Evolutionary conservation across 2,797 vertebrate genomes (phyloP).

Genomic region (Fundulus diaphanus): DNA sequence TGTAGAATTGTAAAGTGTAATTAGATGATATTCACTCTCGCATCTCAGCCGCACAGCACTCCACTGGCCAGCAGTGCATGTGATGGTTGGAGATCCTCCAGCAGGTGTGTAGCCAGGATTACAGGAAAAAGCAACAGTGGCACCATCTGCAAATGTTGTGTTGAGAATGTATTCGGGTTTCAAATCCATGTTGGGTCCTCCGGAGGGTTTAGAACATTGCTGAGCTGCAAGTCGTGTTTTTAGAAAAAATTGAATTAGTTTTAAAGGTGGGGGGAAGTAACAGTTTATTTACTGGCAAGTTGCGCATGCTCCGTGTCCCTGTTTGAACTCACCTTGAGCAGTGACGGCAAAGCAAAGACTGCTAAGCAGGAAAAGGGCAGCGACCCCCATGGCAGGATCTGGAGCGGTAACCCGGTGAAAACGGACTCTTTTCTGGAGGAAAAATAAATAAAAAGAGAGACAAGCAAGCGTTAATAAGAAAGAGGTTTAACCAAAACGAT

Average conservation of each 20-base stretch:
- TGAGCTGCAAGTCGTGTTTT: slow-evolving; percentile 31
- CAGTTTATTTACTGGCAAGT: neutral
- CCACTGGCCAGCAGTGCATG: slow-evolving; percentile 61
- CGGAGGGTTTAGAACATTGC: slow-evolving; percentile 28
- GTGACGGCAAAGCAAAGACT: slow-evolving; percentile 19
- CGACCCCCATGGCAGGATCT: slow-evolving; percentile 28
- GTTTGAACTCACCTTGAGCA: slow-evolving; percentile 53
- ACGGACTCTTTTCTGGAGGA: too few relatives aligned
- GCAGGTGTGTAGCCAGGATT: fast-evolving
- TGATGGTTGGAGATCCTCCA: fast-evolving
- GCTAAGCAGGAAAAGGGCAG: slow-evolving; percentile 21
- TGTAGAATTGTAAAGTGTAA: neutral
- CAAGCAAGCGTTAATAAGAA: too few relatives aligned
- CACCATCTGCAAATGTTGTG: neutral
- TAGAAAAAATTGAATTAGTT: too few relatives aligned
- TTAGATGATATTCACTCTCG: slow-evolving; percentile 53
- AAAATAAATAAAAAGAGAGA: too few relatives aligned
- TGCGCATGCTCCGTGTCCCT: too few relatives aligned
- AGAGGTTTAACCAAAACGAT: too few relatives aligned
- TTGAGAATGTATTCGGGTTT: fast-evolving
- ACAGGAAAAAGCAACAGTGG: slow-evolving; percentile 37
- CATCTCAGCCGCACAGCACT: slow-evolving; percentile 18
- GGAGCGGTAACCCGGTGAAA: too few relatives aligned
- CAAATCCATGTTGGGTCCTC: slow-evolving; percentile 18
- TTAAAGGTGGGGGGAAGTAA: too few relatives aligned